Evolutionary conservation across 1,140 invertebrate genomes (phyloP).

Genomic region (Eupristina koningsbergeri): DNA sequence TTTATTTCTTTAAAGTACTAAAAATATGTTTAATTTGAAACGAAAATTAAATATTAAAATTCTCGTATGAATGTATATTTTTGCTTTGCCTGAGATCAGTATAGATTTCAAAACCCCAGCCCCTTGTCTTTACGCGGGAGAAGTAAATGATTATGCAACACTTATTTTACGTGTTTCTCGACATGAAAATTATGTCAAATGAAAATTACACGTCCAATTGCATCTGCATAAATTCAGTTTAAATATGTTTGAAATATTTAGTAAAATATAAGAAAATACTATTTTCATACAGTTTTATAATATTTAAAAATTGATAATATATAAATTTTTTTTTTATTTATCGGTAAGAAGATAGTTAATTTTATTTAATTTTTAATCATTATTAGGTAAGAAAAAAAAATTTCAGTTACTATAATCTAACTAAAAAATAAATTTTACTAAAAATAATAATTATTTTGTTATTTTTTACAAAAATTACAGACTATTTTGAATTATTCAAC

Average conservation of each 20-base stretch:
- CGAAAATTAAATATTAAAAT: slow-evolving; percentile 23
- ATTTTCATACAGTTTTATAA: too few relatives aligned
- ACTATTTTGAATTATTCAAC: too few relatives aligned
- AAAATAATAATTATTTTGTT: too few relatives aligned
- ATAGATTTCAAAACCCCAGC: slow-evolving; percentile 47
- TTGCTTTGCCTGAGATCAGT: slow-evolving; percentile 11
- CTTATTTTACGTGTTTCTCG: not conserved
- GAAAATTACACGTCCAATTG: slow-evolving; percentile 10
- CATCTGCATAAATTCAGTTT: not conserved
- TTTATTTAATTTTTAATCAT: too few relatives aligned
- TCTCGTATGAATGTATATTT: not conserved
- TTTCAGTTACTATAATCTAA: not conserved
- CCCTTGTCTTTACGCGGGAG: slow-evolving; percentile 1
- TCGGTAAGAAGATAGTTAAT: too few relatives aligned
- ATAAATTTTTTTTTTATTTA: too few relatives aligned
- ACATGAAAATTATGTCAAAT: slow-evolving; percentile 30
- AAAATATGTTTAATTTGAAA: slow-evolving; percentile 46
- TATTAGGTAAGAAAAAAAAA: not conserved
- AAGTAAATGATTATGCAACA: slow-evolving; percentile 44
- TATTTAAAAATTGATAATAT: too few relatives aligned
- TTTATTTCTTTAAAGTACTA: slow-evolving; percentile 25
- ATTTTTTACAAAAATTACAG: too few relatives aligned
- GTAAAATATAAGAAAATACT: not conserved
- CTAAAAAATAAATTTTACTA: not conserved
- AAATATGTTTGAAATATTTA: not conserved